These are phyloP conservation scores for Chrysochloris asiatica DNA, from an alignment of 2,113 vertebrate genomes.

Conservation along the genomic window DNA sequence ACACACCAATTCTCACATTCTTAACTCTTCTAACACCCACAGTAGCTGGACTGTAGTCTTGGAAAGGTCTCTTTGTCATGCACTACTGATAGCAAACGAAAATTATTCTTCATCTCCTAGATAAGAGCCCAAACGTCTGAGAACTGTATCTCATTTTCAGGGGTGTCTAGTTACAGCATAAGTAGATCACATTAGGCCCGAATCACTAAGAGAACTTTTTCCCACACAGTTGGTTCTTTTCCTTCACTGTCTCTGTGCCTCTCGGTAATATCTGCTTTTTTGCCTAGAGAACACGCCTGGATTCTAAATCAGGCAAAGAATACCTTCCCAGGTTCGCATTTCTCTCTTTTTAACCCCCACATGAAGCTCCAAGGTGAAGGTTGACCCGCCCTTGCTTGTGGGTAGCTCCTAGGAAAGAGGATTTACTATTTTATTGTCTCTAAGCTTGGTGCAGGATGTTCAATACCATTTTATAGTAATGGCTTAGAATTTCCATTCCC, in stretches of 20 bases:
- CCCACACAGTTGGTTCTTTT: conserved; percentile 5
- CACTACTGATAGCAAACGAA: conserved; percentile 62
- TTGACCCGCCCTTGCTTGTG: conserved; percentile 19
- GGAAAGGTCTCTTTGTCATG: conserved; percentile 74
- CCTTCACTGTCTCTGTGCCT: not conserved
- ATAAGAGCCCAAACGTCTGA: conserved; percentile 56
- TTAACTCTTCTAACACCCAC: conserved; percentile 29
- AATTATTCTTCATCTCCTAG: conserved; percentile 69
- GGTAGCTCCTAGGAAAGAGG: conserved; percentile 46
- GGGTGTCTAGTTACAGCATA: conserved; percentile 55
- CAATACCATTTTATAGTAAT: conserved; percentile 72
- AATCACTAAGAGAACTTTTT: conserved; percentile 51
- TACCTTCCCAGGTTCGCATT: conserved; percentile 74
- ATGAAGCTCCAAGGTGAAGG: conserved; percentile 28
- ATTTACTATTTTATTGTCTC: conserved; percentile 72
- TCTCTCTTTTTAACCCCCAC: conserved; percentile 47
- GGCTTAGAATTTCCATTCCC: conserved; percentile 74
- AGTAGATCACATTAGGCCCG: conserved; percentile 43
- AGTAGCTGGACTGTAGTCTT: conserved; percentile 47
- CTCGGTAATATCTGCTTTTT: conserved; percentile 54
- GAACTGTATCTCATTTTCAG: conserved; percentile 70
- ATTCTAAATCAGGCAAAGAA: conserved; percentile 68
- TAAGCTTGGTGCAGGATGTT: conserved; percentile 50
- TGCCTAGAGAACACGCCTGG: conserved; percentile 40
- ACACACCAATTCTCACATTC: conserved; percentile 63